Evolutionary conservation across 2,888 invertebrate genomes (phyloP).

Genomic region (Ferdinandea cuprea): DNA sequence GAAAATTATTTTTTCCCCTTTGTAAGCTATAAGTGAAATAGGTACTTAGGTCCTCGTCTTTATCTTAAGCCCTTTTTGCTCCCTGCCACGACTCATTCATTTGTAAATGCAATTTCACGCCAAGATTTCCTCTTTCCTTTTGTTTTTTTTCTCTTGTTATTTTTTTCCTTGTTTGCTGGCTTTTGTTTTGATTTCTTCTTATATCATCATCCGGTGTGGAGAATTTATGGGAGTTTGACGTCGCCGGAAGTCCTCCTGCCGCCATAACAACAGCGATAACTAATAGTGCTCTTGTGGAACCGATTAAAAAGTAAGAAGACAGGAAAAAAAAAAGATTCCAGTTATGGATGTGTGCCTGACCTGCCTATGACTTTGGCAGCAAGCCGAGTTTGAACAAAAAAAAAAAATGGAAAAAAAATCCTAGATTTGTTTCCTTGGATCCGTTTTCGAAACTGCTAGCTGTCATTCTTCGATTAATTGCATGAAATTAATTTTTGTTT

Average conservation of each 20-base stretch:
- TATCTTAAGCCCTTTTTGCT: slow-evolving; percentile 62
- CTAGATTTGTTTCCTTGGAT: slow-evolving; percentile 41
- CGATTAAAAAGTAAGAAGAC: slow-evolving; percentile 72
- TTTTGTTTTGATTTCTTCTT: slow-evolving; percentile 74
- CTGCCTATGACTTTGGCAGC: slow-evolving; percentile 68
- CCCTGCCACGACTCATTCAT: slow-evolving; percentile 67
- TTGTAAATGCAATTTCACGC: slow-evolving; percentile 82
- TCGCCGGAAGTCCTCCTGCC: slow-evolving; percentile 74
- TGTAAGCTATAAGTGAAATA: slow-evolving; percentile 72
- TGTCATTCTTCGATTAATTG: slow-evolving; percentile 73
- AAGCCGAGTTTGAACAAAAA: slow-evolving; percentile 55
- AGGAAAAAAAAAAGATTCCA: slow-evolving; percentile 54
- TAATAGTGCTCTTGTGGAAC: slow-evolving; percentile 66
- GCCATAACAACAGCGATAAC: slow-evolving; percentile 73
- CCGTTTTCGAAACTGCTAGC: slow-evolving; percentile 46
- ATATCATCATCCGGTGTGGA: slow-evolving; percentile 72
- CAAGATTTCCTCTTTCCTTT: slow-evolving; percentile 78
- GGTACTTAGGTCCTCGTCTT: slow-evolving; percentile 75
- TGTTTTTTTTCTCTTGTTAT: slow-evolving; percentile 30
- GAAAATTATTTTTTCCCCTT: slow-evolving; percentile 69
- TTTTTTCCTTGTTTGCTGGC: slow-evolving; percentile 52
- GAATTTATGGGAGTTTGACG: slow-evolving; percentile 74
- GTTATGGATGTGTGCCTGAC: slow-evolving; percentile 71
- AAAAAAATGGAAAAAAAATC: background rate
- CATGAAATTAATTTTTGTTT: slow-evolving; percentile 71